Base-by-base conservation (phyloP, 2,113 vertebrate species). In the Strix aluco region DNA sequence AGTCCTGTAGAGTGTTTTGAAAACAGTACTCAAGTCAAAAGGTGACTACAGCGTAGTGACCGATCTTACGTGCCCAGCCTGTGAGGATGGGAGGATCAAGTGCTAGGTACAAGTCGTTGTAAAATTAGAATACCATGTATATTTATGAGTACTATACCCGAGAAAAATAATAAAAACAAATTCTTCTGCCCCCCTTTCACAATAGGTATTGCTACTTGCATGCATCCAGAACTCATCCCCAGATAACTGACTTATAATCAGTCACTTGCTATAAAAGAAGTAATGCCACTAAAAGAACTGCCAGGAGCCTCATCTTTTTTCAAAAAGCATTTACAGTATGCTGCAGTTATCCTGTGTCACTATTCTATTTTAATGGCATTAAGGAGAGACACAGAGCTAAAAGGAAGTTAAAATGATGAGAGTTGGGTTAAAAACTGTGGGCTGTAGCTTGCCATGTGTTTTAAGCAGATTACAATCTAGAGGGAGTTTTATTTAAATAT, bases 401-500 rank as follows among this genome's bases (percentile, higher is more conserved):
- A 81, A 90, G 25, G 51, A 90, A 94, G 61, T 57, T 71, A 61
- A 92, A 87, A 85, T 63, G 18, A 86, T 5, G 5, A 86, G 86
- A 81, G 65, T 2, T 10, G 5, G 61, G 88, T 94, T 95, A 94
- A 94, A 92, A 92, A 61, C 66, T 71, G 58, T 52, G 32, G 77
- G 73, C 91, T 83, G 51, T 3, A 81, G 81, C 70, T 61, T 82
- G 81, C 83, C 61, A 36, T 88, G 84, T 75, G 84, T 92, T 94
- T 95, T 82, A 95, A 90, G 62, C 58, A 87, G 70, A 95, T 95
- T 95, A 87, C 74, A 86, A 86, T 97, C 95, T 95, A 94, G 87
- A 95, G 94, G 91, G 94, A 96, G 71, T 97, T 97, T 94, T 83
- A 93, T 89, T 96, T 92, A 96, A 96, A 97, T 96, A 96, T 96